Evolutionary conservation across 2,888 invertebrate genomes (phyloP).

Genomic region (Drosophila conformis): DNA sequence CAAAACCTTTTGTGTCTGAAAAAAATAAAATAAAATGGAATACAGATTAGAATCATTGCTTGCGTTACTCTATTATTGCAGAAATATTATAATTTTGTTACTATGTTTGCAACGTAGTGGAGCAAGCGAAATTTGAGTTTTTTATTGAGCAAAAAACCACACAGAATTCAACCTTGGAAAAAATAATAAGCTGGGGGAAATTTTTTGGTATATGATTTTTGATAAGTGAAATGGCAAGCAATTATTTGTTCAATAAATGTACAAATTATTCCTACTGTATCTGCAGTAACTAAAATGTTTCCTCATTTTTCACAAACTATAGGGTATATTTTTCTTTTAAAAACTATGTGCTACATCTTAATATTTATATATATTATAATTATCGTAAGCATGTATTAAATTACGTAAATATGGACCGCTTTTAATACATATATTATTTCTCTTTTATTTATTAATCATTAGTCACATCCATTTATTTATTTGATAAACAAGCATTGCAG

Average conservation of each 20-base stretch:
- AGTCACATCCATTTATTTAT: background rate
- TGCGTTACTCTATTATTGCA: too few relatives aligned
- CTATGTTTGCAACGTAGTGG: too few relatives aligned
- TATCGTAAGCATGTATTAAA: background rate
- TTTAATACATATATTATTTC: background rate
- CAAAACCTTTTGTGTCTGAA: too few relatives aligned
- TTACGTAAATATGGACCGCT: background rate
- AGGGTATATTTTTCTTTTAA: accelerated
- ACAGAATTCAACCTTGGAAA: background rate
- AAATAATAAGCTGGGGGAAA: background rate
- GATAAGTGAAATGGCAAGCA: background rate
- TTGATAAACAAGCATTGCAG: background rate
- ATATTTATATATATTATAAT: background rate
- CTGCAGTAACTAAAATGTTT: background rate
- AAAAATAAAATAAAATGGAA: too few relatives aligned
- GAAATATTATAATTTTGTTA: too few relatives aligned
- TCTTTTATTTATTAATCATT: background rate
- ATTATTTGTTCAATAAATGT: background rate
- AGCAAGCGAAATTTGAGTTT: background rate
- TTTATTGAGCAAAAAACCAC: background rate
- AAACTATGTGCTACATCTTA: background rate
- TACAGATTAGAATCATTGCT: too few relatives aligned
- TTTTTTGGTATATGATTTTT: background rate
- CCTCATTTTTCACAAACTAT: background rate
- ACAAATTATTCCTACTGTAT: background rate